Conservation (phyloP, 1,140 invertebrate species). For the Globodera rostochiensis region DNA sequence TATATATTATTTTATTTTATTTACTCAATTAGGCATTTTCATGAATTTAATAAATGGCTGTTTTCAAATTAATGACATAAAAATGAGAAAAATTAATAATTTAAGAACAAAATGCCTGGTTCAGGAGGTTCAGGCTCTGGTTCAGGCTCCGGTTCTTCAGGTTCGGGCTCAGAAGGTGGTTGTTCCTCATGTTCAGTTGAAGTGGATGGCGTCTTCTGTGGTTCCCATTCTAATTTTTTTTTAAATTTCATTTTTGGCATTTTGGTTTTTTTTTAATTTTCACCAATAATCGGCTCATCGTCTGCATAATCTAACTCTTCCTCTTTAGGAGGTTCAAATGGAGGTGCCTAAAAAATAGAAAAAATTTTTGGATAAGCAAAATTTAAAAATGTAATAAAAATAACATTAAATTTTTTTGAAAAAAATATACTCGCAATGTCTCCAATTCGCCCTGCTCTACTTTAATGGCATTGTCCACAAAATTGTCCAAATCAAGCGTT, state of each 20-base stretch:
- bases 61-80: neutral
- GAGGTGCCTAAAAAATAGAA: constrained; percentile 53
- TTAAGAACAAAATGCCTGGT: neutral
- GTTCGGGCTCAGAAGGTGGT: constrained; percentile 40
- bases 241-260: constrained; percentile 1
- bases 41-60: too few relatives aligned
- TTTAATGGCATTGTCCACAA: constrained; percentile 64
- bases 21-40: too few relatives aligned
- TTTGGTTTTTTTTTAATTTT: constrained; percentile 9
- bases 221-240: constrained; percentile 31
- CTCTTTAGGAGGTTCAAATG: constrained; percentile 56
- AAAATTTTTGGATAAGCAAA: neutral
- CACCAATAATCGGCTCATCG: constrained; percentile 44
- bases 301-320: constrained; percentile 55
- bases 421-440: constrained; percentile 39
- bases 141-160: constrained; percentile 44
- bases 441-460: constrained; percentile 61
- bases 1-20: too few relatives aligned
- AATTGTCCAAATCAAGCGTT: constrained; percentile 55
- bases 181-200: constrained; percentile 14
- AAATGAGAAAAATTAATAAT: neutral
- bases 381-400: constrained; percentile 7
- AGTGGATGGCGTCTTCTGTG: constrained; percentile 41
- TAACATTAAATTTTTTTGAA: neutral
- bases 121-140: constrained; percentile 54